phyloP scores from a whole-genome alignment of 2,888 invertebrate species.

The Drosophila paramelanica region DNA sequence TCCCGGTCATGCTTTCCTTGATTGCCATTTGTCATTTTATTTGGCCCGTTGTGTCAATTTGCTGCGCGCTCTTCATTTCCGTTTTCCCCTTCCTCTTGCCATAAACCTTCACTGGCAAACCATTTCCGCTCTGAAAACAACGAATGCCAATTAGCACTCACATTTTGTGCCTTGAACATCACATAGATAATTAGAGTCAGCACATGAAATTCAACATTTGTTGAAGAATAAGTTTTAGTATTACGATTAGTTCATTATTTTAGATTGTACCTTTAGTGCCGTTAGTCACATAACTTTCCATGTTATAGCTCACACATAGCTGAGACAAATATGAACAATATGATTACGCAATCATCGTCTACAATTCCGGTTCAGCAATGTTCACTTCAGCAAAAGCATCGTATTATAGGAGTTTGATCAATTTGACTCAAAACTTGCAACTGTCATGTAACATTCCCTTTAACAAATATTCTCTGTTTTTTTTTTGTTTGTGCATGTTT shows the following conservation, averaged over 20 bases:
- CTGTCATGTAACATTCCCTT: slow-evolving; percentile 1
- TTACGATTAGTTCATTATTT: background rate
- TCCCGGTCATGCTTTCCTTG: slow-evolving; percentile 17
- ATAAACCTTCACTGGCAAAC: slow-evolving; percentile 26
- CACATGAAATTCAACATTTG: too few relatives aligned
- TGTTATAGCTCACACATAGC: background rate
- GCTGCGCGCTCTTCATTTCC: slow-evolving; percentile 18
- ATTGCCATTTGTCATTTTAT: slow-evolving; percentile 20
- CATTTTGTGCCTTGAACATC: background rate
- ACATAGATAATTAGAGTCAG: slow-evolving; percentile 10
- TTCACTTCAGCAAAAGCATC: background rate
- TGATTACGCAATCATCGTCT: background rate
- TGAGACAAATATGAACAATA: background rate
- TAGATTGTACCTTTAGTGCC: too few relatives aligned
- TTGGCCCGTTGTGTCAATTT: slow-evolving; percentile 8
- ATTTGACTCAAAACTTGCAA: slow-evolving; percentile 6
- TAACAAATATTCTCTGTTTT: background rate
- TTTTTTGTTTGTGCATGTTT: background rate
- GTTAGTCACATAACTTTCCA: background rate
- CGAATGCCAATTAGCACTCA: background rate
- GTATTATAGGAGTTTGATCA: background rate
- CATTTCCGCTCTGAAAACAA: slow-evolving; percentile 34
- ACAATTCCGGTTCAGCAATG: background rate
- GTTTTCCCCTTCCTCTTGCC: slow-evolving; percentile 16
- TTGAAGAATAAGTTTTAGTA: too few relatives aligned